Evolutionary conservation across 2,888 invertebrate genomes (phyloP), one percentile per base, ranked within the genome.

Genomic region (Drosophila bunnanda): DNA sequence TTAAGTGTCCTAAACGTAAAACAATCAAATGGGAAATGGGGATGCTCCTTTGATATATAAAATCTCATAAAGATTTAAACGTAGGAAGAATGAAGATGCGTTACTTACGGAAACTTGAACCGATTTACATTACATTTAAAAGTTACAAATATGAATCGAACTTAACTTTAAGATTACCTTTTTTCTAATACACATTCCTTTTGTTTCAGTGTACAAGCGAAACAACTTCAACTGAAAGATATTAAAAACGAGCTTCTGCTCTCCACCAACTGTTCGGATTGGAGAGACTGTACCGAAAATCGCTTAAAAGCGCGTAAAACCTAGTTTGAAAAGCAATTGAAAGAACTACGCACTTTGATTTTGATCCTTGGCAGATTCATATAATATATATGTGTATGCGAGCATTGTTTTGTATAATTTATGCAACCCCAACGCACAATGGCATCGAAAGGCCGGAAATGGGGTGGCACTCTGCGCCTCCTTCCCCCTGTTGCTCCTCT

Each of bases 391-490:
- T 30, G 28, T 32, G 20, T 59, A 52, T 34, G 60, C n/a, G 12
- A 39, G 32, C 39, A 69, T 67, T 50, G 39, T 65, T 50, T 66
- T 68, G 28, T 54, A 70, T 76, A 87, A 81, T 81, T 84, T 84
- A 81, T 81, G 79, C 89, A 87, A 87, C 84, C 88, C 77, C 75
- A 72, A 72, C 69, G 34, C 76, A 79, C 52, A 57, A 83, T 67
- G 66, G 50, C 71, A 44, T 25, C 8, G n/a, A 17, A 43, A 39
- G 65, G 52, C 10, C 52, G 73, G 56, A 72, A 69, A 64, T 59
- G 50, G 59, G 54, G 71, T 70, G 71, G 68, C 58, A 53, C 39
- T 65, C 13, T 34, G 44, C 38, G 53, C 68, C 68, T 65, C 4
- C 43, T 53, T 54, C 20, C 57, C 41, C 50, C 20, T 34, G 20